Evolutionary conservation across 92 coral and sea anemone genomes (phyloP).

Genomic region (Umimayanthus kanabou): DNA sequence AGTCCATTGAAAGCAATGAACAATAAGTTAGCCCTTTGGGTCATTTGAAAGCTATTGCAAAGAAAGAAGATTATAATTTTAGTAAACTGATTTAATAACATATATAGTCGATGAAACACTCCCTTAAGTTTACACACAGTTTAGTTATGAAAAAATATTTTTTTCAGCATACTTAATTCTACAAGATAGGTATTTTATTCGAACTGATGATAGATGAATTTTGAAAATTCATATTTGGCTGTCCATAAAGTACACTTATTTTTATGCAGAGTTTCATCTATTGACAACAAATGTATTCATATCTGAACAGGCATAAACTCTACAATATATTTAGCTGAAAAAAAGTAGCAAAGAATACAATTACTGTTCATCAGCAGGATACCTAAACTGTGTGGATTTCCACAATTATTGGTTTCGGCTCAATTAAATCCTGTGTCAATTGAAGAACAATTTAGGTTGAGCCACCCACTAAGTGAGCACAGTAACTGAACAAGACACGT

Average conservation of each 20-base stretch:
- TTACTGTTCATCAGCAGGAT: no score
- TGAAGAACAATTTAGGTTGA: no score
- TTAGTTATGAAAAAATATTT: not conserved
- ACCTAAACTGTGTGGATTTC: no score
- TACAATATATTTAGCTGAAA: no score
- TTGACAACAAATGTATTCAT: constrained; percentile 7
- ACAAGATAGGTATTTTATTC: constrained; percentile 36
- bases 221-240: constrained; percentile 33
- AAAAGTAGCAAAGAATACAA: no score
- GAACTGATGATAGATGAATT: constrained; percentile 36
- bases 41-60: constrained; percentile 14
- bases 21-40: constrained; percentile 25
- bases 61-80: constrained; percentile 23
- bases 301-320: no score
- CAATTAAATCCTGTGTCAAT: no score
- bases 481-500: no score
- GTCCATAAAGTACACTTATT: constrained; percentile 13
- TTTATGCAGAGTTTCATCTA: constrained; percentile 14
- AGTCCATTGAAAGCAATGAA: constrained; percentile 36
- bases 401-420: no score
- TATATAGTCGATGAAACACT: constrained; percentile 27
- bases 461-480: no score
- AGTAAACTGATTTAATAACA: not conserved
- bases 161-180: constrained; percentile 29
- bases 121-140: constrained; percentile 34